Evolutionary conservation across 2,797 vertebrate species (phyloP).

Genomic region (Cossypha dichroa): DNA sequence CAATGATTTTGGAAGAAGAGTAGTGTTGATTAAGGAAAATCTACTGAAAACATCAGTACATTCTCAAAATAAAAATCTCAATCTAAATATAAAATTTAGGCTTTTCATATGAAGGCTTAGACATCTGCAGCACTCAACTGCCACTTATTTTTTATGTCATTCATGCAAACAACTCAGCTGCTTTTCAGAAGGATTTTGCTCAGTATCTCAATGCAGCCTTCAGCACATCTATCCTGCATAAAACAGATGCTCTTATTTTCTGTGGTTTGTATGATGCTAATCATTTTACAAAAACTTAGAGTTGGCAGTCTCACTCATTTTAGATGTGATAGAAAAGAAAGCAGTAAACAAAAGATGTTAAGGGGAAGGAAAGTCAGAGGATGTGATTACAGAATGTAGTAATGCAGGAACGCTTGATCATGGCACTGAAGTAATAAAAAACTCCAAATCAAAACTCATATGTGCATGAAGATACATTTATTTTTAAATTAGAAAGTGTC

Average conservation of each 20-base stretch:
- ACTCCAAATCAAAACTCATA: not conserved
- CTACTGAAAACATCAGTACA: not conserved
- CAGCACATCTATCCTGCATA: not conserved
- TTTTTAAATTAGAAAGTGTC: not conserved
- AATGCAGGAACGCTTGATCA: not conserved
- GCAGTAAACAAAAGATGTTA: not conserved
- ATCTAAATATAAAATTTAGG: not conserved
- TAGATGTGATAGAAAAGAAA: not conserved
- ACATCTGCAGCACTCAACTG: not conserved
- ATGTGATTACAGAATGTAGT: not conserved
- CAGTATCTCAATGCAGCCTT: not conserved
- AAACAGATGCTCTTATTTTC: not conserved
- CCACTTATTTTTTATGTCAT: not conserved
- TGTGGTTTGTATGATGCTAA: not conserved
- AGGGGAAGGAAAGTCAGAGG: not conserved
- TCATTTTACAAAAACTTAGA: not conserved
- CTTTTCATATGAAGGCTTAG: not conserved
- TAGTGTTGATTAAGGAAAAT: not conserved
- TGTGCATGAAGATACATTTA: not conserved
- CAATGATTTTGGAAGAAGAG: not conserved
- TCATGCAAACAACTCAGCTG: not conserved
- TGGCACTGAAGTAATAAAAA: not conserved
- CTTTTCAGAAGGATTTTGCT: not conserved
- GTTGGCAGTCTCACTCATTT: not conserved
- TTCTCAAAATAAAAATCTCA: not conserved